Conservation (phyloP, 2,888 invertebrate species). For the Lamellibrachia columna region DNA sequence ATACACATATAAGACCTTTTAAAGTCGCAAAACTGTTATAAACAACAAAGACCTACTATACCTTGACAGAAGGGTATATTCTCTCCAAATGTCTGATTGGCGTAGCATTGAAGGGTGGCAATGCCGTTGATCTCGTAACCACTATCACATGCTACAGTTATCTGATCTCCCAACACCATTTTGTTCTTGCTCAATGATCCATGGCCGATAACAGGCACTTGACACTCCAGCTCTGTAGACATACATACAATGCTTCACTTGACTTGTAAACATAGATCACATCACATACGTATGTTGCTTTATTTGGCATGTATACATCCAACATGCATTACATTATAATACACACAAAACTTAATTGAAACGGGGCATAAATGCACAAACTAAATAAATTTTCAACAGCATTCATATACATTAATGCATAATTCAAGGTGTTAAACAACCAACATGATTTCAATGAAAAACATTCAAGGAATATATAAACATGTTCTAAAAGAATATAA, state of each 20-base stretch:
- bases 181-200: background rate
- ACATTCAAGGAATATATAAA: background rate
- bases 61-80: conserved; percentile 7
- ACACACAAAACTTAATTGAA: no score
- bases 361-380: no score
- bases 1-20: no score
- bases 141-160: conserved; percentile 36
- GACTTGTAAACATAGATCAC: background rate
- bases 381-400: no score
- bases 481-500: background rate
- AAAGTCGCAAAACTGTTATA: no score
- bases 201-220: background rate
- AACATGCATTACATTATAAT: no score
- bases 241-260: background rate
- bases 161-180: conserved; percentile 23
- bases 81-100: conserved; percentile 16
- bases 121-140: conserved; percentile 18
- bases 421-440: no score
- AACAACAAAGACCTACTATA: background rate
- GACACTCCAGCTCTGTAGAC: conserved; percentile 20
- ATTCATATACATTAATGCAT: no score
- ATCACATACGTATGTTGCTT: no score
- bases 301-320: no score
- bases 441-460: background rate
- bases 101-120: background rate